Evolutionary conservation across 2,888 invertebrate species (phyloP), one percentile per base, ranked within the genome.

Genomic region (Ellobium chinense): DNA sequence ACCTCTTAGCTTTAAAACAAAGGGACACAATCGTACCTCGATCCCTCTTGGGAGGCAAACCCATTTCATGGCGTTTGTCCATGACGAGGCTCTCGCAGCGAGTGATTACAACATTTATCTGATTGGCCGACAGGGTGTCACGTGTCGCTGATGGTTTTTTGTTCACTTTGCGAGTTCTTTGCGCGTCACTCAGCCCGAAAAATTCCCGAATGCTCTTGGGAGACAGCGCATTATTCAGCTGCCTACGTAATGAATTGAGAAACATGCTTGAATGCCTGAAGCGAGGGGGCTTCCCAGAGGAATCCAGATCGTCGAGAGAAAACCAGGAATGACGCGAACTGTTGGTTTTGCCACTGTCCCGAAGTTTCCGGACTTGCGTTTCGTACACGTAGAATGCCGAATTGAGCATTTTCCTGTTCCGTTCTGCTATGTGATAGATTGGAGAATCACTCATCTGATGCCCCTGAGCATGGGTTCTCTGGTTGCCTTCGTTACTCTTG

Each of bases 51-150:
- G 78, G 78, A 62, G 70, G 78, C 14, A 69, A 21, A 0, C 68
- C 78, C 54, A 72, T 65, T 34, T 69, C 75, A 62, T 69, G 69
- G 2, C 54, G 29, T 21, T 46, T 68, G 54, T 75, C 75, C 80
- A 80, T 46, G 7, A 80, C 75, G 24, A 80, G 31, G 24, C 80
- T 80, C 2, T 80, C 80, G 58, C 80, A 80, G 29, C 80, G 74
- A 0, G 80, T 80, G 60, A 80, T 80, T 68, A 80, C 75, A 7
- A 80, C 80, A 56, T 80, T 62, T 31, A 80, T 80, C 29, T 75
- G 80, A 70, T 70, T 75, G 70, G 78, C 62, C 9, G 65, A 29
- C 54, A 72, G 65, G 3, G 62, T 62, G 56, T 78, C 72, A 72
- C 78, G 65, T 58, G 77, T 1, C 9, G 1, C 14, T 24, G 34